Base-by-base conservation (phyloP, 2,113 vertebrate species). In the Vimba vimba region DNA sequence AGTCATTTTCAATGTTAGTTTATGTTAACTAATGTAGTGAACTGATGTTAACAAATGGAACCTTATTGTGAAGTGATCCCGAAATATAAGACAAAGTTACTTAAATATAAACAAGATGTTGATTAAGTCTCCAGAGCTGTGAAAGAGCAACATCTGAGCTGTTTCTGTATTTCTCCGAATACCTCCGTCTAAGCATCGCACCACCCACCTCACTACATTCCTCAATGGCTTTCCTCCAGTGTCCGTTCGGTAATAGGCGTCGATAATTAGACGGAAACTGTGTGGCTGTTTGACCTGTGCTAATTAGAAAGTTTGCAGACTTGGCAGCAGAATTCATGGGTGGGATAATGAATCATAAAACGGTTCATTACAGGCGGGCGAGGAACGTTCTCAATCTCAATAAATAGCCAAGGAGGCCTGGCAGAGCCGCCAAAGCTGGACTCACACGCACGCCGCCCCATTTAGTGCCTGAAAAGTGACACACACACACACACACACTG, bases 251-350 rank as follows among this genome's bases (percentile, higher is more conserved):
- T 91, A 94, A 94, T 91, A 92, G 92, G 92, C 91, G 85, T 91
- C 76, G 86, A 94, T 93, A 94, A 95, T 94, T 94, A 94, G 91
- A 90, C 87, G 90, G 88, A 93, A 94, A 89, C 91, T 89, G 92
- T 89, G 90, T 91, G 93, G 92, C 93, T 94, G 91, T 94, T 95
- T 95, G 94, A 95, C 94, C 94, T 88, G 87, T 90, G 91, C 91
- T 94, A 95, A 95, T 95, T 94, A 94, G 93, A 94, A 96, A 95
- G 94, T 96, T 95, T 95, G 92, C 92, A 92, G 92, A 91, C 94
- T 92, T 92, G 93, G 94, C 93, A 92, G 92, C 89, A 85, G 90
- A 92, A 94, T 93, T 93, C 93, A 93, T 91, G 89, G 82, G 85
- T 77, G 89, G 93, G 90, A 96, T 95, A 95, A 95, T 95, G 93